phyloP scores from a whole-genome alignment of 2,797 vertebrate genomes.

The Sebastes vulpes region DNA sequence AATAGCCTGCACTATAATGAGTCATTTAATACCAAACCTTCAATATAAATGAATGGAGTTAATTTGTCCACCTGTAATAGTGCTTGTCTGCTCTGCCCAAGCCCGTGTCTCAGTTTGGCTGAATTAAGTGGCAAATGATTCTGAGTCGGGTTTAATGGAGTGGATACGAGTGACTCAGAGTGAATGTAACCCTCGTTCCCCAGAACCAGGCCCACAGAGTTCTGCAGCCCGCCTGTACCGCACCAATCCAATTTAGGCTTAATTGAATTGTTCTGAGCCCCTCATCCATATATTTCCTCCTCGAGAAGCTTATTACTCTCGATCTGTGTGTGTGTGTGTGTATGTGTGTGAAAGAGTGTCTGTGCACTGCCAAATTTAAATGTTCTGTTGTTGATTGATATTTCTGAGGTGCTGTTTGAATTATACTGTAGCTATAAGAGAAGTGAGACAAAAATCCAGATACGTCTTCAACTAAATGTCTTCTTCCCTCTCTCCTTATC shows the following conservation, averaged over 20 bases:
- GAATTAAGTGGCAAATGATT: conserved; percentile 75
- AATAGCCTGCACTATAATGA: conserved; percentile 7
- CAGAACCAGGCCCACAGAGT: conserved; percentile 53
- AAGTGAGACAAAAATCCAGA: conserved; percentile 12
- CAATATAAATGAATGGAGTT: conserved; percentile 42
- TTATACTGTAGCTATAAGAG: neutral
- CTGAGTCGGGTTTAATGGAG: conserved; percentile 77
- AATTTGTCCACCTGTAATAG: conserved; percentile 66
- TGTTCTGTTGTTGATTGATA: conserved; percentile 35
- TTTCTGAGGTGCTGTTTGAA: conserved; percentile 30
- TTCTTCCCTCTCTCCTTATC: neutral
- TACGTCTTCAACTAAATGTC: conserved; percentile 19
- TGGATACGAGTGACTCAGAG: conserved; percentile 55
- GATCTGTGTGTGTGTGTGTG: conserved; percentile 17
- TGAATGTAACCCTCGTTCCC: conserved; percentile 44
- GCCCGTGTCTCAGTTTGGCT: conserved; percentile 54
- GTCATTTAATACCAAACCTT: conserved; percentile 24
- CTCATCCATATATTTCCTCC: conserved; percentile 71
- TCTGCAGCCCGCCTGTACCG: conserved; percentile 50
- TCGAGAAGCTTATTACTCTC: conserved; percentile 52
- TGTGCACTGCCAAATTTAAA: conserved; percentile 45
- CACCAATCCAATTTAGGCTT: conserved; percentile 78
- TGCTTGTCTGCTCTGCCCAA: conserved; percentile 48
- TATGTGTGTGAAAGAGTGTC: neutral
- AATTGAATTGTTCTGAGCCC: conserved; percentile 76